These are phyloP conservation scores for Iguana delicatissima DNA, from an alignment of 2,797 vertebrate species.

Conservation along the genomic window DNA sequence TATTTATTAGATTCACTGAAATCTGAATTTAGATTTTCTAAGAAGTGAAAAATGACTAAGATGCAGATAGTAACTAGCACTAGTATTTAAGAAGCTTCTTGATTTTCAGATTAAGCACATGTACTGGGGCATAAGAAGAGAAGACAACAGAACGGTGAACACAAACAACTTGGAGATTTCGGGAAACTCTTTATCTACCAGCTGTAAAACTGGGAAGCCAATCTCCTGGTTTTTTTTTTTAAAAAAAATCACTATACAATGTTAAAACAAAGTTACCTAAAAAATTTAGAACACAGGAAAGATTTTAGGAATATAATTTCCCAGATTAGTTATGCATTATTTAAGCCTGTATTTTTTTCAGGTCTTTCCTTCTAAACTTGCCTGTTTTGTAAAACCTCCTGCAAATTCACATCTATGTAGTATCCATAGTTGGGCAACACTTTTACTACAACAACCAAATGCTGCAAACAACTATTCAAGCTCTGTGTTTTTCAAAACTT, in stretches of 20 bases:
- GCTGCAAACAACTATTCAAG: background rate
- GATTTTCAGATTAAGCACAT: background rate
- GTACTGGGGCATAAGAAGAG: constrained; percentile 13
- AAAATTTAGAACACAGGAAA: background rate
- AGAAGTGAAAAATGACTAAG: background rate
- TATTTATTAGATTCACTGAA: background rate
- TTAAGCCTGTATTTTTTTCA: background rate
- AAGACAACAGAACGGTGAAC: background rate
- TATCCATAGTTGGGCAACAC: background rate
- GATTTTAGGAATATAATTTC: background rate
- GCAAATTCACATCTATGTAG: background rate
- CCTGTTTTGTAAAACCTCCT: background rate
- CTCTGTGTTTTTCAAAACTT: background rate
- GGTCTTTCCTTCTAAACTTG: background rate
- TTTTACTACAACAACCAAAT: background rate
- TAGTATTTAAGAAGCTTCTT: background rate
- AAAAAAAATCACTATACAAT: background rate
- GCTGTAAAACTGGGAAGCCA: background rate
- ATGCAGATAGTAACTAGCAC: too few species aligned
- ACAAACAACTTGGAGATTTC: constrained; percentile 30
- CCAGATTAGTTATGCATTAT: background rate
- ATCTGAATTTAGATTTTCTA: background rate
- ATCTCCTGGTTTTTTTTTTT: background rate
- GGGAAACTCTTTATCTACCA: background rate
- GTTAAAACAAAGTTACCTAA: background rate